These are phyloP conservation scores for Hirudo medicinalis DNA, from an alignment of 1,140 invertebrate genomes.

Conservation along the genomic window DNA sequence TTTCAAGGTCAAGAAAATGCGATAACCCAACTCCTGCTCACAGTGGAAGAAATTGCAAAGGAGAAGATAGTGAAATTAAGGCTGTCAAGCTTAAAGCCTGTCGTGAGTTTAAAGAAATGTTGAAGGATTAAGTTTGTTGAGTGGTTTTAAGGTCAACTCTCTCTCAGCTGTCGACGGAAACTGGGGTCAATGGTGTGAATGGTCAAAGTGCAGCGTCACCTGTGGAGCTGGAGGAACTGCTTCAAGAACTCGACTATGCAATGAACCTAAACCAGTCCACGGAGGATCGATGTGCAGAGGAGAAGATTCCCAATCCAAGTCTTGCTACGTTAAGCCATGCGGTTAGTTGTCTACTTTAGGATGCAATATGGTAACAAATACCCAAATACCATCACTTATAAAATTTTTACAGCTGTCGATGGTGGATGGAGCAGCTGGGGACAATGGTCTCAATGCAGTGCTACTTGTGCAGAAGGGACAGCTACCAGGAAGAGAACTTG, in stretches of 20 bases:
- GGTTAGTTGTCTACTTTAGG: conserved; percentile 45
- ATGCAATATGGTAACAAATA: conserved; percentile 30
- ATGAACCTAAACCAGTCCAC: conserved; percentile 18
- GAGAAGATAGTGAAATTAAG: conserved; percentile 17
- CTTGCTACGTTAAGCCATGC: conserved; percentile 29
- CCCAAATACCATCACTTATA: conserved; percentile 27
- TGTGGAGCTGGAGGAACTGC: no score
- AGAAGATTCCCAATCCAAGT: neutral
- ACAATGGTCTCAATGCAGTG: conserved; percentile 21
- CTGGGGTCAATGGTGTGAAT: conserved; percentile 11
- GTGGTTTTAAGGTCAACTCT: no score
- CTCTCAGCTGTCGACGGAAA: neutral
- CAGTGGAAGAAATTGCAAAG: conserved; percentile 18
- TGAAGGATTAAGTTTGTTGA: no score
- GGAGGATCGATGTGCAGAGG: conserved; percentile 19
- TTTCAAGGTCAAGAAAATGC: conserved; percentile 16
- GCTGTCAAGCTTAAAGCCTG: no score
- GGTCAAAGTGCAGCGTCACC: neutral
- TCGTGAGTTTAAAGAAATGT: no score
- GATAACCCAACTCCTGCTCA: conserved; percentile 20
- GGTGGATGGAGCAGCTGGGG: conserved; percentile 27
- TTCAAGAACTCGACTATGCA: conserved; percentile 14
- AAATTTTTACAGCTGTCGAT: conserved; percentile 22
- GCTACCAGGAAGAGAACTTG: conserved; percentile 21
- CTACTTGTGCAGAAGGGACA: conserved; percentile 30